Conservation (phyloP, 2,888 invertebrate genomes). For the Dysmachus trigonus region DNA sequence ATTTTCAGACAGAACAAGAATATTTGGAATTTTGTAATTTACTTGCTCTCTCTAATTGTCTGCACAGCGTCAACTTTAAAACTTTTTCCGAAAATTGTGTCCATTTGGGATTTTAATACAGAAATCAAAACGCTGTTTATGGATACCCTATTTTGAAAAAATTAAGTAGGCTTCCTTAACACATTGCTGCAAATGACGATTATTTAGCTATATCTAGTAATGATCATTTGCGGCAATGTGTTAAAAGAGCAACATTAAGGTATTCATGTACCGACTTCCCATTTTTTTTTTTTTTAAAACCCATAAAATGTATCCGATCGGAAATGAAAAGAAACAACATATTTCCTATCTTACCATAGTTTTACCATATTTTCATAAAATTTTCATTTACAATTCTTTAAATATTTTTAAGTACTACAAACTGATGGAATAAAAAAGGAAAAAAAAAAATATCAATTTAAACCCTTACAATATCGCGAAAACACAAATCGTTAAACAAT, state of each 20-base stretch:
- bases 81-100: no score
- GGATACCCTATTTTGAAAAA: no score
- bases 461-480: background rate
- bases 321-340: background rate
- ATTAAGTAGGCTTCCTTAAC: no score
- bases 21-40: no score
- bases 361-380: background rate
- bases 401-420: background rate
- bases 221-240: no score
- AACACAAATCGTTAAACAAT: background rate
- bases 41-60: no score
- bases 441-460: background rate
- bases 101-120: no score
- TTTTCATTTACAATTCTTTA: background rate
- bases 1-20: no score
- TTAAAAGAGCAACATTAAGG: background rate
- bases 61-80: no score
- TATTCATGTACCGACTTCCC: background rate
- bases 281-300: background rate
- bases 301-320: background rate
- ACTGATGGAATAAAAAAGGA: background rate
- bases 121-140: no score
- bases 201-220: no score
- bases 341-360: background rate
- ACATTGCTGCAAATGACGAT: no score